Percentiles rank a stretch among this genome's conserved stretches.
Evolutionary conservation across 2,113 vertebrate species (phyloP).

Genomic region (Lepisosteus osseus): DNA sequence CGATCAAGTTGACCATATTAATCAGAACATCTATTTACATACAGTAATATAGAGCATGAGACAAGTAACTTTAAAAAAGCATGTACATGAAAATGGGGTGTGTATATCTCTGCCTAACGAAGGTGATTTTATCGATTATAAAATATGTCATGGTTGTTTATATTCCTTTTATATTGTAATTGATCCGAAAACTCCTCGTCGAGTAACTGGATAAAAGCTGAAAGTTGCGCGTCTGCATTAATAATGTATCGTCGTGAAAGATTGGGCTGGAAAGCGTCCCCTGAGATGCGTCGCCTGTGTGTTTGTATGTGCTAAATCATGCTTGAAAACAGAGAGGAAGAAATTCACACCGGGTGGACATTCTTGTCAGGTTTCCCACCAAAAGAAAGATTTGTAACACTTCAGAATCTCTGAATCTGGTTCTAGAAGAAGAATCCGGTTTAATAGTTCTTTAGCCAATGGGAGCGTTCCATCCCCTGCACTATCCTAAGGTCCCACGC

Average conservation of each 20-base stretch:
- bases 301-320: constrained; percentile 3
- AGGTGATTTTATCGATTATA: too few relatives aligned
- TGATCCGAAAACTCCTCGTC: too few relatives aligned
- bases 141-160: too few relatives aligned
- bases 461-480: constrained; percentile 38
- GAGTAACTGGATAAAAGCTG: neutral
- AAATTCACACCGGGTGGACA: constrained; percentile 5
- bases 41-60: too few relatives aligned
- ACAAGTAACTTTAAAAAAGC: too few relatives aligned
- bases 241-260: neutral
- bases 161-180: too few relatives aligned
- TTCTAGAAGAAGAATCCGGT: constrained; percentile 25
- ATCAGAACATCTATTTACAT: too few relatives aligned
- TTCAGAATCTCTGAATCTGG: constrained; percentile 15
- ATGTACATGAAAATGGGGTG: too few relatives aligned
- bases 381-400: constrained; percentile 11
- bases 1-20: too few relatives aligned
- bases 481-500: constrained; percentile 43
- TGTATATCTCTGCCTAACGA: too few relatives aligned
- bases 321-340: constrained; percentile 11
- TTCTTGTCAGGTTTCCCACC: constrained; percentile 17
- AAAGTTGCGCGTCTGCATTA: neutral
- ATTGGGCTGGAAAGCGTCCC: neutral
- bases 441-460: constrained; percentile 49
- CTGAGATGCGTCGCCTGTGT: neutral